phyloP scores from a whole-genome alignment of 2,888 invertebrate species.

The Trichopria drosophilae region DNA sequence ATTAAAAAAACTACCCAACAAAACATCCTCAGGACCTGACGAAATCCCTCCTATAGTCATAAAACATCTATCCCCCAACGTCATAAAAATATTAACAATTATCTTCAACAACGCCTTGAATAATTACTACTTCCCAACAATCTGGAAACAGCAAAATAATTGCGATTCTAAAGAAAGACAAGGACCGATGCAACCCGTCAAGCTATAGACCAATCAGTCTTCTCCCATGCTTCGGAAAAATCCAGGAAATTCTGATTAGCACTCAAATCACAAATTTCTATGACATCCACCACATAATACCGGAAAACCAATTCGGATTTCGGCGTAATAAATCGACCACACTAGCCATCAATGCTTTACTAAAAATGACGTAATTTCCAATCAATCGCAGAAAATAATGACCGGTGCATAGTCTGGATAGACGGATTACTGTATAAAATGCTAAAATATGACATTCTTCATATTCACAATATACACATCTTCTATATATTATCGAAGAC shows the following conservation, averaged over 20 bases:
- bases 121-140: constrained; percentile 38
- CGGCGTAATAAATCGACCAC: no score
- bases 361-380: no score
- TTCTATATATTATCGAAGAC: no score
- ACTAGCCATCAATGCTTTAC: no score
- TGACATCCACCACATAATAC: constrained; percentile 18
- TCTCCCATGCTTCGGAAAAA: constrained; percentile 35
- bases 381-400: no score
- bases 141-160: constrained; percentile 35
- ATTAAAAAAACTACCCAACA: constrained; percentile 27
- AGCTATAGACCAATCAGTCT: constrained; percentile 38
- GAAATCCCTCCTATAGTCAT: constrained; percentile 26
- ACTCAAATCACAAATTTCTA: constrained; percentile 1
- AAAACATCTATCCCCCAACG: constrained; percentile 16
- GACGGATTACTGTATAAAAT: no score
- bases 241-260: constrained; percentile 32
- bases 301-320: constrained; percentile 31
- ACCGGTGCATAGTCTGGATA: no score
- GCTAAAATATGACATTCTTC: no score
- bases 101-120: constrained; percentile 38
- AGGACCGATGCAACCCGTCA: constrained; percentile 8
- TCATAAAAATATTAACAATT: constrained; percentile 3
- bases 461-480: no score
- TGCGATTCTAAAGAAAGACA: constrained; percentile 23
- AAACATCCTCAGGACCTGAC: constrained; percentile 30